A percentile compares a stretch with the other conserved stretches of the same genome.
Conservation (phyloP, 2,113 vertebrate genomes). For the Scolopax mira region DNA sequence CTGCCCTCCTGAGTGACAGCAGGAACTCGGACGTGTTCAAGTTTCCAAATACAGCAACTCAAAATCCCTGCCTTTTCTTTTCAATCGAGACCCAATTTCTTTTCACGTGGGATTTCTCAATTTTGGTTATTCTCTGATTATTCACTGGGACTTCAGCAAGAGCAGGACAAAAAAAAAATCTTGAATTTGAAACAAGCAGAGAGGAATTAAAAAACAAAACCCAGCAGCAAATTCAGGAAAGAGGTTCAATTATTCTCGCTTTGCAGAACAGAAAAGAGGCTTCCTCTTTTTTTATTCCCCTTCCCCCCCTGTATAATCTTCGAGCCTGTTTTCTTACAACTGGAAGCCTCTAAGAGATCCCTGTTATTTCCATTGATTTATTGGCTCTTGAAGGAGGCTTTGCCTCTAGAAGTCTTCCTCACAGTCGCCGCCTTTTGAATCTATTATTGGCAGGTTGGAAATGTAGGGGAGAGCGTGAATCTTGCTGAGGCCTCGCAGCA, state of each 20-base stretch:
- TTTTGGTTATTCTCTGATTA: background rate
- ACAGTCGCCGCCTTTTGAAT: background rate
- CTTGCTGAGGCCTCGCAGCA: background rate
- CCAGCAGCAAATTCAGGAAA: background rate
- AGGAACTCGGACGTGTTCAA: accelerated
- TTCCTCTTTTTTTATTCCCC: no score
- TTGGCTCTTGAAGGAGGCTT: background rate
- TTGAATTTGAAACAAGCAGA: background rate
- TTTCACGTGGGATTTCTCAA: background rate
- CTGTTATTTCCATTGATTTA: background rate
- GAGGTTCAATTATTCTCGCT: background rate
- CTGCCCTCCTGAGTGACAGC: background rate
- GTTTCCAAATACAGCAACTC: background rate
- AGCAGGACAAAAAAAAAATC: background rate
- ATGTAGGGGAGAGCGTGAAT: background rate
- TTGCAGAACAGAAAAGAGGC: background rate
- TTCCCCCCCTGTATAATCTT: background rate
- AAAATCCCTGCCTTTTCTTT: background rate
- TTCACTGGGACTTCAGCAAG: background rate
- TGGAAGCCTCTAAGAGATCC: background rate
- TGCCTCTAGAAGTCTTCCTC: background rate
- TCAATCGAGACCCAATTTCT: background rate
- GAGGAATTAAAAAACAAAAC: background rate
- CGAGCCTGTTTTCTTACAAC: background rate
- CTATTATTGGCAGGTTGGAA: background rate